Evolutionary conservation across 1,140 invertebrate species (phyloP).

Genomic region (Trypoxylus dichotomus): DNA sequence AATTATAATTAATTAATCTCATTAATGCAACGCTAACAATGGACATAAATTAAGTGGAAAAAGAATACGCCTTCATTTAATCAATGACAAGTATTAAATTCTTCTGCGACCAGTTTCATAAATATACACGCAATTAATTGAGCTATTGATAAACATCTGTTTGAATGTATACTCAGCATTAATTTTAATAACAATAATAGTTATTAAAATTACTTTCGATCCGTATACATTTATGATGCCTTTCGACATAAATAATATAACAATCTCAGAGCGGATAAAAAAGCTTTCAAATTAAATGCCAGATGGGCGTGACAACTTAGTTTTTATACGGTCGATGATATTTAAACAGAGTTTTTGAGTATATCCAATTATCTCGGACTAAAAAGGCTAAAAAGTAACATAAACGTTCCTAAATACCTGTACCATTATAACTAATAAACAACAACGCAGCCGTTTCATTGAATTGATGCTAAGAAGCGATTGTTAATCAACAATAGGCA

Average conservation of each 20-base stretch:
- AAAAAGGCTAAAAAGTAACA: slow-evolving; percentile 24
- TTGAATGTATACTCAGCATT: slow-evolving; percentile 26
- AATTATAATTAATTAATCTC: slow-evolving; percentile 28
- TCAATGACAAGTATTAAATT: slow-evolving; percentile 23
- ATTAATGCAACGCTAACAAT: slow-evolving; percentile 24
- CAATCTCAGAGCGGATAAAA: background rate
- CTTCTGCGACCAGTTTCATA: slow-evolving; percentile 17
- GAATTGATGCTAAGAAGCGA: slow-evolving; percentile 42
- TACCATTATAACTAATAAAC: slow-evolving; percentile 41
- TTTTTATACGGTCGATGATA: slow-evolving; percentile 30
- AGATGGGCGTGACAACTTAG: slow-evolving; percentile 30
- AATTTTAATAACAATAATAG: slow-evolving; percentile 28
- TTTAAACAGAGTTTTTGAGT: slow-evolving; percentile 28
- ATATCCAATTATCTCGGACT: slow-evolving; percentile 32
- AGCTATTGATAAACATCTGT: slow-evolving; percentile 24
- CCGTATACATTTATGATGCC: slow-evolving; percentile 4
- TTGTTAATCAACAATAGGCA: slow-evolving; percentile 44
- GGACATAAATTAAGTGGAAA: slow-evolving; percentile 16
- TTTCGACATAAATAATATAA: slow-evolving; percentile 14
- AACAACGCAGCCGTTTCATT: slow-evolving; percentile 40
- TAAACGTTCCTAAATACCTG: slow-evolving; percentile 32
- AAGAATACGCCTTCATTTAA: slow-evolving; percentile 27
- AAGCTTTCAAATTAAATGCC: slow-evolving; percentile 32
- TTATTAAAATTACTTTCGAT: slow-evolving; percentile 25
- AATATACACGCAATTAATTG: slow-evolving; percentile 18